Evolutionary conservation across 2,113 vertebrate species (phyloP).

Genomic region (Oenanthe melanoleuca): DNA sequence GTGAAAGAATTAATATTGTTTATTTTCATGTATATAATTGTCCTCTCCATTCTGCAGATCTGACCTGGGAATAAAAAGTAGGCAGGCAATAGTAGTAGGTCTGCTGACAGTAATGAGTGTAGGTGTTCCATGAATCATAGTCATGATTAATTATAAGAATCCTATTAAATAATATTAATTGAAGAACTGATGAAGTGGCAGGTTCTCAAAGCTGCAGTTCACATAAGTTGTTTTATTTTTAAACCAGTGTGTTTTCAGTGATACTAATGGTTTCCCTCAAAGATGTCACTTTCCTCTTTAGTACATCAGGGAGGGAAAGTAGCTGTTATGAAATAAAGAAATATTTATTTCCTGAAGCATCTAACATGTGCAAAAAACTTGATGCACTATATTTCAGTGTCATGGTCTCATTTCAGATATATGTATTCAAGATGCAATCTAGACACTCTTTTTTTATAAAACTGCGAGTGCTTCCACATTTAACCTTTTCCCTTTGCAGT

Average conservation of each 20-base stretch:
- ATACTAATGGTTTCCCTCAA: neutral
- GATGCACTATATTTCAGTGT: neutral
- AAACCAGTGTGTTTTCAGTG: neutral
- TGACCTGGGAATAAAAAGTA: neutral
- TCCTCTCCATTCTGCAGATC: neutral
- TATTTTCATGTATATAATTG: neutral
- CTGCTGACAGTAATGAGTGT: neutral
- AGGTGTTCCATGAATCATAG: neutral
- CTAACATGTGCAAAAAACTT: neutral
- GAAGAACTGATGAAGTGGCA: neutral
- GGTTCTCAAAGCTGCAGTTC: neutral
- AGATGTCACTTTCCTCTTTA: neutral
- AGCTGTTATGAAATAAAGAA: neutral
- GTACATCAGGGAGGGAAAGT: neutral
- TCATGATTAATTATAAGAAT: neutral
- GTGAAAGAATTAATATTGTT: neutral
- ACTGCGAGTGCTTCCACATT: neutral
- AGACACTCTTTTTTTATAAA: neutral
- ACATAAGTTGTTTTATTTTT: neutral
- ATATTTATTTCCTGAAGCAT: neutral
- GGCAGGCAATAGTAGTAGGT: neutral
- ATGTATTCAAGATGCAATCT: neutral
- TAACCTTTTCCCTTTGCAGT: neutral
- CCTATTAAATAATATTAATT: neutral
- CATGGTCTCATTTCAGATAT: neutral